phyloP scores from a whole-genome alignment of 2,113 vertebrate genomes.

The Galemys pyrenaicus region DNA sequence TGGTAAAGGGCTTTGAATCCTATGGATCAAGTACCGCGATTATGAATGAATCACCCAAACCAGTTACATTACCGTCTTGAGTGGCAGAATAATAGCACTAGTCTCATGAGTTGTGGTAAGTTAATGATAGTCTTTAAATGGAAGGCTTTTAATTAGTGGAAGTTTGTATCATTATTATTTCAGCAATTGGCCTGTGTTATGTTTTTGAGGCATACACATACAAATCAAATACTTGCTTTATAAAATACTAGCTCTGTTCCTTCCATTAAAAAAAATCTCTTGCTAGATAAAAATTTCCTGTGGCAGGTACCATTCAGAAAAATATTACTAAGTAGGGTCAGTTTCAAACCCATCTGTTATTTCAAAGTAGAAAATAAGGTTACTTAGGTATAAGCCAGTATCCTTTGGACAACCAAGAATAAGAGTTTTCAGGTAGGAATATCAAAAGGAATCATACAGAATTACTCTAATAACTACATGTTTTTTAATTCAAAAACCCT shows the following conservation, averaged over 20 bases:
- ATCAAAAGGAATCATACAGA: neutral
- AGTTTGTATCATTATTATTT: neutral
- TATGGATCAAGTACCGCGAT: neutral
- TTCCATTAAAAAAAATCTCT: neutral
- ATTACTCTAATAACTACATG: neutral
- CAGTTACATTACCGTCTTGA: neutral
- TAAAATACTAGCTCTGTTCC: neutral
- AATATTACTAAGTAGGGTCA: neutral
- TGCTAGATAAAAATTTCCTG: constrained; percentile 19
- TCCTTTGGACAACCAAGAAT: constrained; percentile 41
- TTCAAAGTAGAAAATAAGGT: constrained; percentile 57
- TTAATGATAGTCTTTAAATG: neutral
- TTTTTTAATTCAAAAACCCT: constrained; percentile 25
- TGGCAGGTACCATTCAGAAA: constrained; percentile 26
- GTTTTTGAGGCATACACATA: constrained; percentile 20
- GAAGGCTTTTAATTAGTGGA: neutral
- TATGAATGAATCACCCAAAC: neutral
- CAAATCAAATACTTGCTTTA: constrained; percentile 37
- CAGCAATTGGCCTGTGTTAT: neutral
- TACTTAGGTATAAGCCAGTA: constrained; percentile 12
- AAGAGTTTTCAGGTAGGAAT: constrained; percentile 2
- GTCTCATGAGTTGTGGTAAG: neutral
- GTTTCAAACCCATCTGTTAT: constrained; percentile 50
- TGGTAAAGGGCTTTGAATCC: neutral
- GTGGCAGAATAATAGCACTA: neutral